Percentiles rank a stretch among this genome's conserved stretches.
These are phyloP conservation scores for Ancistrus triradiatus DNA, from an alignment of 2,113 vertebrate species.

Conservation along the genomic window DNA sequence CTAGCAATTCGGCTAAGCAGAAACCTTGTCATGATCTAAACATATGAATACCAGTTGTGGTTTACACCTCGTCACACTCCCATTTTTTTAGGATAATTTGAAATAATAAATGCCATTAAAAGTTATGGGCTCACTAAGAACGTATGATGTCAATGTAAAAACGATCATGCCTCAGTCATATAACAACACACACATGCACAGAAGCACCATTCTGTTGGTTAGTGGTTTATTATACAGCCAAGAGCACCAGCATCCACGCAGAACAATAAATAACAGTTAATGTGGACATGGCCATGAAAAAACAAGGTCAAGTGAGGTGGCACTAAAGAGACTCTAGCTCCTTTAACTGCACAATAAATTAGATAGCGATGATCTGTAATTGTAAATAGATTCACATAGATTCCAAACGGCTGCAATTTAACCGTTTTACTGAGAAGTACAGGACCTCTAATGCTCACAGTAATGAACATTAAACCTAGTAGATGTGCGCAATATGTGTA, in stretches of 20 bases:
- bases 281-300: background rate
- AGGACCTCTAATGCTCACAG: background rate
- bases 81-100: too few species aligned
- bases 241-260: background rate
- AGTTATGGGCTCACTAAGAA: background rate
- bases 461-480: background rate
- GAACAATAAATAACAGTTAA: background rate
- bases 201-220: background rate
- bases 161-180: background rate
- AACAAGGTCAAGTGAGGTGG: slow-evolving; percentile 4
- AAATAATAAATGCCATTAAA: too few species aligned
- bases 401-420: background rate
- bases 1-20: too few species aligned
- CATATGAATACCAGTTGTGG: too few species aligned
- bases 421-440: background rate
- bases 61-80: too few species aligned
- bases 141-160: background rate
- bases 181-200: background rate
- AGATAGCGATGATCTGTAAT: background rate
- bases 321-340: background rate
- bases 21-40: too few species aligned
- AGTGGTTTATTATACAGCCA: background rate
- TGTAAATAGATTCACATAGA: slow-evolving; percentile 1
- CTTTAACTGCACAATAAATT: background rate
- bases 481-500: background rate